Base-by-base conservation (phyloP, 1,140 invertebrate species). In the Stenopsyche tienmushanensis region DNA sequence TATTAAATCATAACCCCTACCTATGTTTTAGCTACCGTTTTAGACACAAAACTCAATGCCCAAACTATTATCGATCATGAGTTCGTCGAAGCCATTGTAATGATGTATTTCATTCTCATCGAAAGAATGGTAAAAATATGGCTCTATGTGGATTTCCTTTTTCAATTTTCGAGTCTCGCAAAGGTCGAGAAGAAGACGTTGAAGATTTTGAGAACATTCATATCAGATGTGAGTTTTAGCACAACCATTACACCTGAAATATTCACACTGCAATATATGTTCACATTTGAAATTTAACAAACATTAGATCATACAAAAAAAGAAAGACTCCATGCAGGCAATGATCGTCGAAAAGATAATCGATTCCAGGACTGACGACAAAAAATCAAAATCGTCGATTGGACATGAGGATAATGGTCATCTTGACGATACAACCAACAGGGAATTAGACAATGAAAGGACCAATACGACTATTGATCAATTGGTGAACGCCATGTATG, bases 81-180 rank as follows among this genome's bases (percentile, higher is more conserved):
- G 20, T 60, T 60, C 47, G 25, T 60, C 21, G 41, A 60, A 10
- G 17, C 57, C 1, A 18, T 26, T 7, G 25, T 42, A 5, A 60
- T 60, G 44, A 60, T 60, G 57, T 60, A 60, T 25, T 60, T 47
- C 17, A 17, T 60, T 3, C 20, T 60, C 1, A 60, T 60, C 10
- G 57, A 60, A 29, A 45, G 57, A 29, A 60, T 60, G 44, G 57
- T 29, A 21, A 60, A 60, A 29, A 41, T 44, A 3, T 60, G 57
- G 57, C 23, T 60, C 1, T 18, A 29, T 42, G 13, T 24, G 7
- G 42, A 60, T 60, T 17, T 60, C 5, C 25, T 60, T 25, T 60
- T 60, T 47, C 3, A 45, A 8, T 47, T 44, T 15, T 47, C 57
- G 0, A 47, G 13, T 15, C 20, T 60, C 5, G 45, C 17, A 8